Base-by-base conservation (phyloP, 2,888 invertebrate species). In the Lycaena phlaeas region DNA sequence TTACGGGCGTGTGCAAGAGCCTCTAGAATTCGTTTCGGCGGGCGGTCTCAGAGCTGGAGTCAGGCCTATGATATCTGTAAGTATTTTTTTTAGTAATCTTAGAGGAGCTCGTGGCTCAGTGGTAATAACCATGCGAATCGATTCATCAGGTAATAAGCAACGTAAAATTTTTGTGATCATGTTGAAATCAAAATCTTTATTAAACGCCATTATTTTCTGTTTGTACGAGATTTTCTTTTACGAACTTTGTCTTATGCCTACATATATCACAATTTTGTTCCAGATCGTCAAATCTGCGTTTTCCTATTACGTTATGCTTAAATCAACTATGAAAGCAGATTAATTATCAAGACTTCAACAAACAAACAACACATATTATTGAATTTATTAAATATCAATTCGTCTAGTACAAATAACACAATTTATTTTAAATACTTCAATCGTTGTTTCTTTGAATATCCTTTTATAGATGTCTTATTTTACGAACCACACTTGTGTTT, bases 271-370 rank as follows among this genome's bases (percentile, higher is more conserved):
- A n/a, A n/a, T 14, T 12, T 4, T 12, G 11, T 34, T 34, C 2
- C 29, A 38, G 38, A 38, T 38, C 7, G 29, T 38, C n/a, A 38
- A 38, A 14, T 38, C 38, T 14, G 25, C 38, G 2, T 38, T 38
- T 14, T 38, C 38, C 2, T 38, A 38, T 17, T 38, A 30, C 25
- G 25, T 38, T 2, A 38, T 38, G 38, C 27, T 38, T 9, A 38
- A 38, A 29, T 14, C 38, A 4, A 38, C 14, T 2, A 38, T 38
- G 25, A 10, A 12, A 22, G 28, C 3, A 30, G 17, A 28, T 10
- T 14, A 10, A n/a, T 5, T 1, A 31, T 10, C 14, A 10, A 14
- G 3, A 10, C 5, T 14, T 31, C n/a, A 14, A 14, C 6, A 3
- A 28, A 12, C 28, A 18, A 18, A 4, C 6, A 18, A 18, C n/a